Base-by-base conservation (phyloP, 64 coral and sea anemone species). In the Pocillopora damicornis region DNA sequence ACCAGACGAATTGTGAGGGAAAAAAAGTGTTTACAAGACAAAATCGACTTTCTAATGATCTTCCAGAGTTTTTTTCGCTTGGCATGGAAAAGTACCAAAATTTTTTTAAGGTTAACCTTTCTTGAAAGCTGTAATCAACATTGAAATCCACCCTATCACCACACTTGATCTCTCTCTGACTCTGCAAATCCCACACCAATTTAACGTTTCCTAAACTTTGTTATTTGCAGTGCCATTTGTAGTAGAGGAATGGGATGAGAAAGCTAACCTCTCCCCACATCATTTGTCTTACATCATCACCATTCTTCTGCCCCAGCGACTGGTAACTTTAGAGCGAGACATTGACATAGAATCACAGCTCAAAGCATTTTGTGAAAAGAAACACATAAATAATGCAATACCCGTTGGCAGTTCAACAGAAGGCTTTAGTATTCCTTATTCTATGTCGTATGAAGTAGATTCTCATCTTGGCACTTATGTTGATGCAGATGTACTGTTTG, bases 141-240 rank as follows among this genome's bases (percentile, higher is more conserved):
- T 67, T 67, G 16, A 20, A 15, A 16, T 67, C 16, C 18, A 67
- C 64, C 64, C 17, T 18, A 15, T 67, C 64, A 67, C 18, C 64
- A 67, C 59, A 79, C 77, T 60, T 58, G 42, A 61, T 25, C 77
- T 22, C 18, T 60, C 57, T 60, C 77, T n/a, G 45, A 59, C 45
- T 59, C n/a, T n/a, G 9, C 20, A 59, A 59, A 79, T 79, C 42
- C 15, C 6, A 61, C 56, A 58, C 51, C 13, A 61, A 87, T 75
- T 15, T 87, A 16, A 75, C 14, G 1, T 60, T 76, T 77, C 5
- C 30, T 5, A 76, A 77, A 63, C 14, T 9, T 88, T 88, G 25
- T 77, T 77, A 88, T 88, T 23, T 88, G 86, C 86, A 88, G 86
- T 88, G 75, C 86, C 86, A 66, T 88, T 88, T 88, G 74, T 64